Evolutionary conservation across 2,797 vertebrate genomes (phyloP).

Genomic region (Enteromius treurensis): DNA sequence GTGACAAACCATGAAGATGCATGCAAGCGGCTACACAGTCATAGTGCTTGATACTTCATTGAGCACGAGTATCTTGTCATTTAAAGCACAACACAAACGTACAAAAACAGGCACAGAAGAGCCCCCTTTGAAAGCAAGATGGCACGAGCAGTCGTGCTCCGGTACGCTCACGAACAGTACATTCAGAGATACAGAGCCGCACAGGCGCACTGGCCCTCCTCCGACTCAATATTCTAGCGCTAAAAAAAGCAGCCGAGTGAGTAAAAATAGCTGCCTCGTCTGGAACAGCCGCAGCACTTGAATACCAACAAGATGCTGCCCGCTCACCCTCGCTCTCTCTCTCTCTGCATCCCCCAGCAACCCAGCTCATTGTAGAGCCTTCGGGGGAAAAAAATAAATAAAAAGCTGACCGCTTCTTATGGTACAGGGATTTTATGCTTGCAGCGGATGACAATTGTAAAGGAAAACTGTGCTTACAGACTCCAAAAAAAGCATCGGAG

Average conservation of each 20-base stretch:
- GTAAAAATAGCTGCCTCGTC: slow-evolving; percentile 99
- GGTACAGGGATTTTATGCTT: slow-evolving; percentile 44
- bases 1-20: slow-evolving; percentile 48
- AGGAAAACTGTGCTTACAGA: neutral
- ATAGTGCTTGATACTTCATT: slow-evolving; percentile 33
- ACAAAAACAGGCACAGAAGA: neutral
- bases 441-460: neutral
- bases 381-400: slow-evolving; percentile 23
- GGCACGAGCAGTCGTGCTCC: neutral
- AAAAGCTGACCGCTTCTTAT: slow-evolving; percentile 15
- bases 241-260: slow-evolving; percentile 96
- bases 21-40: slow-evolving; percentile 57
- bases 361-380: slow-evolving; percentile 51
- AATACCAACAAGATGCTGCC: slow-evolving; percentile 88
- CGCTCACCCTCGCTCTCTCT: slow-evolving; percentile 59
- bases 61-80: neutral
- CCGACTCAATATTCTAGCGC: slow-evolving; percentile 90
- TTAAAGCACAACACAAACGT: neutral
- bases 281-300: slow-evolving; percentile 88
- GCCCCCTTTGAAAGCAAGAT: neutral
- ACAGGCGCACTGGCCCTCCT: slow-evolving; percentile 70
- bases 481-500: slow-evolving; percentile 10
- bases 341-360: slow-evolving; percentile 58
- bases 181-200: slow-evolving; percentile 81
- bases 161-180: slow-evolving; percentile 65